Evolutionary conservation across 1,140 invertebrate genomes (phyloP).

Genomic region (Ips nitidus): DNA sequence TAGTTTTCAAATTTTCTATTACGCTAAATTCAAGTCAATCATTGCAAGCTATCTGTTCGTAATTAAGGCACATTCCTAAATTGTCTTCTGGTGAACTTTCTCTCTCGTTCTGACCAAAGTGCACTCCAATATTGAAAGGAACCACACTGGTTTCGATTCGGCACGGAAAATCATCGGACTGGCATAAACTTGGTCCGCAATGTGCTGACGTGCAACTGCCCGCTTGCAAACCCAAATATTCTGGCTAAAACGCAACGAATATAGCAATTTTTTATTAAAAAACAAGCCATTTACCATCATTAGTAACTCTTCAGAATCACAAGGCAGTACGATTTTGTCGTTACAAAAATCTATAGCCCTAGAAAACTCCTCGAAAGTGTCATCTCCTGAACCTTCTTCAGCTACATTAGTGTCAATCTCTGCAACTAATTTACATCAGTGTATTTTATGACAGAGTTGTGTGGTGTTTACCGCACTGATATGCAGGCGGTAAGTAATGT

Average conservation of each 20-base stretch:
- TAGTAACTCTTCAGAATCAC: slow-evolving; percentile 80
- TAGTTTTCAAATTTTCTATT: too few relatives aligned
- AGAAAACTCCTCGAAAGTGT: slow-evolving; percentile 24
- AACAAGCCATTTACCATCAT: slow-evolving; percentile 46
- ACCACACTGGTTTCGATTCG: slow-evolving; percentile 73
- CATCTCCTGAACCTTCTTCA: slow-evolving; percentile 55
- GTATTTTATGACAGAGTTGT: too few relatives aligned
- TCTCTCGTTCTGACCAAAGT: slow-evolving; percentile 65
- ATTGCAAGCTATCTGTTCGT: slow-evolving; percentile 68
- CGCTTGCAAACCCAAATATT: slow-evolving; percentile 53
- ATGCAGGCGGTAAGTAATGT: too few relatives aligned
- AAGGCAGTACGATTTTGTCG: slow-evolving; percentile 75
- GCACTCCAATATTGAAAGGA: slow-evolving; percentile 75
- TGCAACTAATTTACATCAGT: slow-evolving; percentile 11
- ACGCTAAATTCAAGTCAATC: not conserved
- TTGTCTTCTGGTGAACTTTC: slow-evolving; percentile 76
- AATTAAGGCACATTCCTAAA: slow-evolving; percentile 74
- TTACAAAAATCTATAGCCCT: slow-evolving; percentile 57
- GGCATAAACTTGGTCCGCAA: slow-evolving; percentile 72
- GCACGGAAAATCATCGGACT: slow-evolving; percentile 59
- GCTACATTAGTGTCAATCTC: slow-evolving; percentile 45
- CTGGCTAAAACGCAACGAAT: slow-evolving; percentile 54
- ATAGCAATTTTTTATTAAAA: slow-evolving; percentile 20
- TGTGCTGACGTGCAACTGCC: slow-evolving; percentile 72
- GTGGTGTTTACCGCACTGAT: too few relatives aligned